Evolutionary conservation across 2,113 vertebrate genomes (phyloP).

Genomic region (Mugil cephalus): DNA sequence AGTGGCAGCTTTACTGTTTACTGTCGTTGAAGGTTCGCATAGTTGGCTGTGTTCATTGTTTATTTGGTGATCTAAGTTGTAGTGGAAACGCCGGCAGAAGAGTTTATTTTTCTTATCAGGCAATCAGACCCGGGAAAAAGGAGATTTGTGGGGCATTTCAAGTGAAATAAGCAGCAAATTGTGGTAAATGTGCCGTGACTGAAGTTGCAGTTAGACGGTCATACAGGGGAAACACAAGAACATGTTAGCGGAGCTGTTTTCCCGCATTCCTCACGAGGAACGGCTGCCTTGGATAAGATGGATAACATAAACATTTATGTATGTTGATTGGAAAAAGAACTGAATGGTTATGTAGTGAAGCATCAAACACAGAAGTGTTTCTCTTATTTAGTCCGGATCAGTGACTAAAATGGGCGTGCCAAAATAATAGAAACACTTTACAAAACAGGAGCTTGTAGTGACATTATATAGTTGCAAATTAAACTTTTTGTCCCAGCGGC

Average conservation of each 20-base stretch:
- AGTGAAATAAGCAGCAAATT: background rate
- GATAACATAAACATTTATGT: conserved; percentile 2
- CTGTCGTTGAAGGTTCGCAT: conserved; percentile 7
- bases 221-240: background rate
- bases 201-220: background rate
- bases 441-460: background rate
- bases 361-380: no score
- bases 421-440: no score
- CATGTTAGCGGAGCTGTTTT: background rate
- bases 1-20: conserved; percentile 10
- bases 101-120: background rate
- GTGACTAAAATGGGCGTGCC: no score
- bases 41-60: background rate
- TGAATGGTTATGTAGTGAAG: no score
- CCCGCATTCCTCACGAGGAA: background rate
- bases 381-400: no score
- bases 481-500: no score
- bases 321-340: no score
- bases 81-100: no score
- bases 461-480: background rate
- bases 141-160: no score
- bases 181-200: background rate
- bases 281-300: background rate
- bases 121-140: background rate
- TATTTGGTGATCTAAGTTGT: background rate